Base-by-base conservation (phyloP, 1,140 invertebrate species). In the Megalopta genalis region DNA sequence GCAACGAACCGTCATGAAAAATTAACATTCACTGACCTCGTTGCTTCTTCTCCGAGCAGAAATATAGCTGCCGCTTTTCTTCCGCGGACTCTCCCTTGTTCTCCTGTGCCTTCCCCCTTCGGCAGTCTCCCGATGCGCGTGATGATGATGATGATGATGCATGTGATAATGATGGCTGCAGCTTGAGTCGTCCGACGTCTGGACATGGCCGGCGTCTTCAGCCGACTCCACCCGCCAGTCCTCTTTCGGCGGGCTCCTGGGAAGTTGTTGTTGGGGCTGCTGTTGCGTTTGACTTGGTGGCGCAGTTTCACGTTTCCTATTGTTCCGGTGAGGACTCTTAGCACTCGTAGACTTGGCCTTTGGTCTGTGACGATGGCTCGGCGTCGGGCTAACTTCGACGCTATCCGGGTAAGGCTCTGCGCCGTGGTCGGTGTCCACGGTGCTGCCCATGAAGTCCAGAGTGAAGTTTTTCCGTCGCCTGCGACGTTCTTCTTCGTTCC, bases 151-250 rank as follows among this genome's bases (percentile, higher is more conserved):
- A 85, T 91, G 88, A 85, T 92, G 90, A 84, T 93, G 79, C 90
- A 91, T 79, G 37, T 90, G 89, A 63, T 93, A 93, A 72, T 93
- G 92, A 86, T 93, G 93, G 84, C 93, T 93, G 74, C 94, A 93
- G 83, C 95, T 96, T 3, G 95, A 96, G 87, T 96, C 95, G 85
- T 96, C 95, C 5, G 95, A 96, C 14, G 95, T 96, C 18, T 93
- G 93, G 71, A 94, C 93, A 81, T 95, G 90, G 6, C 86, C 88
- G 59, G 91, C 88, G 32, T 95, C 94, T 62, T 94, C 94, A 14
- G 88, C 72, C 21, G 88, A 75, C 18, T 87, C 87, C n/a, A 87
- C 85, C 25, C 88, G 85, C 93, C 92, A 93, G 21, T 93, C 92
- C 14, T 93, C 92, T 52, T 89, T 87, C 83, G 93, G 89, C 37